Base-by-base conservation (phyloP, 23 tunicate species). In the Phallusia fumigata region DNA sequence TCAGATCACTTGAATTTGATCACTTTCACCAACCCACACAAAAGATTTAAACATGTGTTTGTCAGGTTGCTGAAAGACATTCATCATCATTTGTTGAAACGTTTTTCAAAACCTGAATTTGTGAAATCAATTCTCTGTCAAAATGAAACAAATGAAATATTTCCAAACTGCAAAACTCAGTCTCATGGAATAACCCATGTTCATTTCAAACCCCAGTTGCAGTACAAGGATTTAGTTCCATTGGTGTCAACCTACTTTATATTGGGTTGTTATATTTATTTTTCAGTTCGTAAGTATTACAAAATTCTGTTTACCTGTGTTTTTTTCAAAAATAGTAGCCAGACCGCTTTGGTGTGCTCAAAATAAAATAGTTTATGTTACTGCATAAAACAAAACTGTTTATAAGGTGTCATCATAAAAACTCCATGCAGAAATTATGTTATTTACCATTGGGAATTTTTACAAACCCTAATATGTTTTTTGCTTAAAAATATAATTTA, bases 181-280 rank as follows among this genome's bases (percentile, higher is more conserved):
- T 58, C 69, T 58, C 85, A 85, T 12, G 76, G 83, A 33, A 86
- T 85, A 19, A 94, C 98, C 13, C 90, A 94, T 78, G 79, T 89
- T 51, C 86, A 80, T 35, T 89, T 79, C 76, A 89, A 94, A 44
- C 85, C 88, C 26, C 94, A 89, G 75, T 74, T 89, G 52, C 81
- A 89, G 0, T 82, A 76, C 40, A 79, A 77, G 73, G 93, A 93
- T 30, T 74, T 93, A 1, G 73, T 88, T 18, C 92, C 92, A 0
- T 82, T 93, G 33, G 84, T 88, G 35, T 88, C 97, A 33, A 85
- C 92, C 0, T 84, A 94, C 75, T 87, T 86, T 53, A 36, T 89
- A 0, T 64, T 94, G 80, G 98, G 98, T 30, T 86, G 94, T 53
- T 94, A 94, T 84, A 89, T 94, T 79, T 94, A 89, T 74, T 94